Conservation (phyloP, 2,888 invertebrate genomes). For the Frankliniella intonsa region DNA sequence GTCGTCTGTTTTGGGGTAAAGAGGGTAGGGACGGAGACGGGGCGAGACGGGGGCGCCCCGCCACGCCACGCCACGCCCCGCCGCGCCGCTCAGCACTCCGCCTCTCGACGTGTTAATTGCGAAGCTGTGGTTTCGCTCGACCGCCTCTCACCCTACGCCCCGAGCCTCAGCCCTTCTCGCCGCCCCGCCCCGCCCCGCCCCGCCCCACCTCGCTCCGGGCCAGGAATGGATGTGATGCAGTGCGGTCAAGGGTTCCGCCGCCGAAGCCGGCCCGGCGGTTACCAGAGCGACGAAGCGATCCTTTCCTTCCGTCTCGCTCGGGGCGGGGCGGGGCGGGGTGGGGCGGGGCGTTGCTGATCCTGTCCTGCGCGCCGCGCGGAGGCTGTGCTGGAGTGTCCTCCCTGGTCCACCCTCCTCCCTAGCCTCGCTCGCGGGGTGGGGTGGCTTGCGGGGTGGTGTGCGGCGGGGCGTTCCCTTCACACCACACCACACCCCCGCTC, state of each 20-base stretch:
- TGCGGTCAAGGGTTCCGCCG: not conserved
- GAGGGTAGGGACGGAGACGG: not conserved
- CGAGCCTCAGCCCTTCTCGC: not conserved
- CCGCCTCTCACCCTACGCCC: not conserved
- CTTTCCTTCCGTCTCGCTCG: not conserved
- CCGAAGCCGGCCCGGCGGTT: no score
- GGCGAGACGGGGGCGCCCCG: not conserved
- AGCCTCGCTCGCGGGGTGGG: no score
- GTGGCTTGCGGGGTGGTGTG: no score
- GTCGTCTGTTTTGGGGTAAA: not conserved
- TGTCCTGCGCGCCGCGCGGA: no score
- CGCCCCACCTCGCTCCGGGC: not conserved
- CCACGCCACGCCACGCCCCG: not conserved
- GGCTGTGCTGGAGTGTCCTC: no score
- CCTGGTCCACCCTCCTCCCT: no score
- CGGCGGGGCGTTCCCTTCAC: no score
- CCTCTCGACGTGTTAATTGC: conserved; percentile 8
- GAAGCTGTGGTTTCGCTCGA: not conserved
- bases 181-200: not conserved
- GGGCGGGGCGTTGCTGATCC: no score
- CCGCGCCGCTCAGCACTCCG: not conserved
- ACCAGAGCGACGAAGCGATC: no score
- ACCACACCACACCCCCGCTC: no score
- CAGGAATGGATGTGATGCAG: not conserved
- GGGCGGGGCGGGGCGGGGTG: no score